These are phyloP conservation scores for Leptinotarsa tumamoca DNA, from an alignment of 2,888 invertebrate genomes.

Conservation along the genomic window DNA sequence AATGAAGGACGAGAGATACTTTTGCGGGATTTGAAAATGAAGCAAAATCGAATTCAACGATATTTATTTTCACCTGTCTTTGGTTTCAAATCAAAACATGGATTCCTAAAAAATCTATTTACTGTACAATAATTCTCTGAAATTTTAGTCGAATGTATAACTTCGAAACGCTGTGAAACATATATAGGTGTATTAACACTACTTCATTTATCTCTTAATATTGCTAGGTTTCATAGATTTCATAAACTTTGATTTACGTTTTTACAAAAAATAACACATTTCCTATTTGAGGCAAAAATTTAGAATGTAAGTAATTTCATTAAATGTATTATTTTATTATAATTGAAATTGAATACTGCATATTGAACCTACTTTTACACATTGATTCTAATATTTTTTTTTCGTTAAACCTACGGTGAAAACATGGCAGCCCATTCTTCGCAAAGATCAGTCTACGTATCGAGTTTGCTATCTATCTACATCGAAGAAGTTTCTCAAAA, in stretches of 20 bases:
- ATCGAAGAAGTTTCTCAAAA: background rate
- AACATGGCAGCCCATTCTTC: slow-evolving; percentile 22
- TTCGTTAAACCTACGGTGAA: slow-evolving; percentile 43
- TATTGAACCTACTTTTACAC: slow-evolving; percentile 47
- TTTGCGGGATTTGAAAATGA: background rate
- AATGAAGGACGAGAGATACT: too few relatives aligned
- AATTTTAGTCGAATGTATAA: slow-evolving; percentile 24
- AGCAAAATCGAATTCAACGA: slow-evolving; percentile 50
- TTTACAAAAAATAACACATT: slow-evolving; percentile 60
- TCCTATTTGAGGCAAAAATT: slow-evolving; percentile 62
- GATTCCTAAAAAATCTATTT: slow-evolving; percentile 44
- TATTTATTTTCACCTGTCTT: slow-evolving; percentile 56
- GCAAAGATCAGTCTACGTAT: slow-evolving; percentile 11
- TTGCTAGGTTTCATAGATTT: slow-evolving; percentile 54
- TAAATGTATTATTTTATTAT: slow-evolving; percentile 39
- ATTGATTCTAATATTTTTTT: slow-evolving; percentile 47
- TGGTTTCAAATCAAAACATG: slow-evolving; percentile 48
- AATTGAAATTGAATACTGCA: slow-evolving; percentile 47
- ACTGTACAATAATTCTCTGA: slow-evolving; percentile 41
- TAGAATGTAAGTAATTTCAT: slow-evolving; percentile 60
- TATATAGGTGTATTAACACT: slow-evolving; percentile 18
- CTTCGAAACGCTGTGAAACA: slow-evolving; percentile 21
- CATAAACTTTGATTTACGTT: slow-evolving; percentile 49
- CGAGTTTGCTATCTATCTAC: background rate
- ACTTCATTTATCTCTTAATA: slow-evolving; percentile 36